phyloP scores from a whole-genome alignment of 2,113 vertebrate species.

The Perca fluviatilis region DNA sequence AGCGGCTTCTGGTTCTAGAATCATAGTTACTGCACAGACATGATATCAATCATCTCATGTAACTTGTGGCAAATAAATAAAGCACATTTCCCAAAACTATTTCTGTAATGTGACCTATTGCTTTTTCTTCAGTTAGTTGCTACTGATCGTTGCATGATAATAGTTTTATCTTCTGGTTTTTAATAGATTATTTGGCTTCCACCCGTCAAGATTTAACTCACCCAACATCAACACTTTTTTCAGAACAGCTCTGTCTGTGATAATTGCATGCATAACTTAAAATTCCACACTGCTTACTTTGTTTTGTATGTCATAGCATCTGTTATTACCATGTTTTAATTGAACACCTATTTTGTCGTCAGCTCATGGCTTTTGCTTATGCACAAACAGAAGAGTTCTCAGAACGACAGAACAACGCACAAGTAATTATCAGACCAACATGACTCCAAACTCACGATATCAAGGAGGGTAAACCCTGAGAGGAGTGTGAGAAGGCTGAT shows the following conservation, averaged over 20 bases:
- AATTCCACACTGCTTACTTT: constrained; percentile 8
- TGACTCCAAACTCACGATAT: constrained; percentile 37
- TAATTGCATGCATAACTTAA: constrained; percentile 11
- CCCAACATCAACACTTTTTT: not conserved
- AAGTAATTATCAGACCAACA: constrained; percentile 51
- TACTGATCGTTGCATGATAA: not conserved
- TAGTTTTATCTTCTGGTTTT: not conserved
- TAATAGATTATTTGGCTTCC: not conserved
- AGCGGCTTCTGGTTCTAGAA: not conserved
- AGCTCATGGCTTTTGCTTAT: constrained; percentile 16
- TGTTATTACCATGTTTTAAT: constrained; percentile 26
- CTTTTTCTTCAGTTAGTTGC: not conserved
- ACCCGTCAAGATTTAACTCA: constrained; percentile 2
- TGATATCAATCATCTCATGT: not conserved
- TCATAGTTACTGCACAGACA: not conserved
- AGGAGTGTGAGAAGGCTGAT: constrained; percentile 38
- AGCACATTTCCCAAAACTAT: not conserved
- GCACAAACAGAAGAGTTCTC: constrained; percentile 9
- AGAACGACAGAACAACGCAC: constrained; percentile 1
- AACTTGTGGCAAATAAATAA: not conserved
- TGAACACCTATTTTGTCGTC: constrained; percentile 36
- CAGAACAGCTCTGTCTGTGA: not conserved
- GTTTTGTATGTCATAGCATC: constrained; percentile 26
- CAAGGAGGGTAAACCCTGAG: constrained; percentile 44
- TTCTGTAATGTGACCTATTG: not conserved